phyloP scores from a whole-genome alignment of 2,797 vertebrate species.

The Graptemys geographica region DNA sequence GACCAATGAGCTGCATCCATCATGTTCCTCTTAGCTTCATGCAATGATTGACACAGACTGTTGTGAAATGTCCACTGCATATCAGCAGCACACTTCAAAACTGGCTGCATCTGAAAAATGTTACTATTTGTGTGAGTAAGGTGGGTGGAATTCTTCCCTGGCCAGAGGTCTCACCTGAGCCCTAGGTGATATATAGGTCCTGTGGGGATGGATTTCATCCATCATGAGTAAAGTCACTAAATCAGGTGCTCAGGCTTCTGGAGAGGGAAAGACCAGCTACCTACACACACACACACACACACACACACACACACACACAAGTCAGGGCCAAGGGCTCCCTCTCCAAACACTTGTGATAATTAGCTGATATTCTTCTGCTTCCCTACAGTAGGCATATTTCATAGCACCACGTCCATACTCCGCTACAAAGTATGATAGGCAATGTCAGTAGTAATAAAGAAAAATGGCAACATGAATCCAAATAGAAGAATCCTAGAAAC shows the following conservation, averaged over 20 bases:
- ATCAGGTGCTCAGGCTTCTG: background rate
- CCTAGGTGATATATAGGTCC: background rate
- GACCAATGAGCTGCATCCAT: background rate
- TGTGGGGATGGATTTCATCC: background rate
- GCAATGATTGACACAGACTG: background rate
- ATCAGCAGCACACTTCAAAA: background rate
- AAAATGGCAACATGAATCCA: constrained; percentile 45
- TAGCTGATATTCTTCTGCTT: constrained; percentile 39
- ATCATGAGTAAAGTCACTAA: background rate
- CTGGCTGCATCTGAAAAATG: background rate
- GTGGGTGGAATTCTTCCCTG: background rate
- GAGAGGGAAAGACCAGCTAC: background rate
- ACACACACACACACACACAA: no score
- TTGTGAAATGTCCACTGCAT: background rate
- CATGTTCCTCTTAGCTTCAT: background rate
- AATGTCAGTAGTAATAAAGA: constrained; percentile 68
- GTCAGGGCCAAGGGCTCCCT: background rate
- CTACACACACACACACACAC: no score
- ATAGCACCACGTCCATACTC: background rate
- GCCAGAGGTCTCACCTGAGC: background rate
- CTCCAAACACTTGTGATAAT: background rate
- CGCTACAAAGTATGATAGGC: constrained; percentile 41
- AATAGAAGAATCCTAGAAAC: constrained; percentile 56
- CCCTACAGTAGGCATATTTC: constrained; percentile 18
- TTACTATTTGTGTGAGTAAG: background rate